Conservation (phyloP, 2,797 vertebrate species). For the Chelmon rostratus region DNA sequence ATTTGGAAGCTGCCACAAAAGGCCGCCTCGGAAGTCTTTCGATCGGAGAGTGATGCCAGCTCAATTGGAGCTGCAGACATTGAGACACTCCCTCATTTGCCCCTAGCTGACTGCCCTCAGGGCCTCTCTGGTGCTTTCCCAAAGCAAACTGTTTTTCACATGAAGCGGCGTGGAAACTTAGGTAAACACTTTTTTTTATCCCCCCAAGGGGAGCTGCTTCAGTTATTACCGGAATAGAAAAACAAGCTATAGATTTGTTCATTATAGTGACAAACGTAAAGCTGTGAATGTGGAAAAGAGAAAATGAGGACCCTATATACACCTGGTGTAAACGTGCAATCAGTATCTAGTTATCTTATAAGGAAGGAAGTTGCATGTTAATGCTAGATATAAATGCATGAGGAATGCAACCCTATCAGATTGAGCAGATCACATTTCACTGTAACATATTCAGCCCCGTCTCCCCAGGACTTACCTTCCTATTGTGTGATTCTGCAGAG, state of each 20-base stretch:
- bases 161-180: slow-evolving; percentile 19
- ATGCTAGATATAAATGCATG: neutral
- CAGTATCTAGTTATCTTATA: neutral
- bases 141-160: slow-evolving; percentile 7
- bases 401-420: neutral
- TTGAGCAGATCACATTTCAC: neutral
- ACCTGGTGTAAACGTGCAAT: neutral
- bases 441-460: neutral
- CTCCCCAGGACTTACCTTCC: neutral
- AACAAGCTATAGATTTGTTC: neutral
- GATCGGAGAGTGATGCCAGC: slow-evolving; percentile 51
- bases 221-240: slow-evolving; percentile 3
- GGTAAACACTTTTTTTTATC: slow-evolving; percentile 2
- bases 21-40: slow-evolving; percentile 42
- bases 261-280: neutral
- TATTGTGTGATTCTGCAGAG: neutral
- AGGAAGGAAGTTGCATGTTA: neutral
- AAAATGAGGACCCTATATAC: neutral
- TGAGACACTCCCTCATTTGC: slow-evolving; percentile 50
- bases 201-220: neutral
- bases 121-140: slow-evolving; percentile 25
- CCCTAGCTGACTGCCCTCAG: slow-evolving; percentile 44
- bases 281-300: neutral
- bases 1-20: slow-evolving; percentile 36
- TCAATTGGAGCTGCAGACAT: slow-evolving; percentile 41